phyloP scores from a whole-genome alignment of 2,797 vertebrate species.

The Iguana delicatissima region DNA sequence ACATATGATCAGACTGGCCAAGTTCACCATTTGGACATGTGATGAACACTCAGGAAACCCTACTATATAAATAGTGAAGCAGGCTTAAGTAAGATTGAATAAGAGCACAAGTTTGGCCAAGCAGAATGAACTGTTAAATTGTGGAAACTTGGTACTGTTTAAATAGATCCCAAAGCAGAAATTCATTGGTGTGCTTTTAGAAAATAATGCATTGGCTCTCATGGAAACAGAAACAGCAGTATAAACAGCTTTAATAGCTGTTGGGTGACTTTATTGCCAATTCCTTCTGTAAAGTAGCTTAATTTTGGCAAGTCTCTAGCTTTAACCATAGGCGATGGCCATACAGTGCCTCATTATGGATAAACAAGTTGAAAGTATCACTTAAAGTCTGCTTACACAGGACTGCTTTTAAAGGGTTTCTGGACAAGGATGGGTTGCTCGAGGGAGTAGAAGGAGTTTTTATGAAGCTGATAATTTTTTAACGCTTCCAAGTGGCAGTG shows the following conservation, averaged over 20 bases:
- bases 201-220: slow-evolving; percentile 42
- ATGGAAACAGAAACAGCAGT: slow-evolving; percentile 39
- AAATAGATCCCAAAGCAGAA: slow-evolving; percentile 16
- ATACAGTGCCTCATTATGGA: slow-evolving; percentile 35
- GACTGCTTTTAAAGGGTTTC: slow-evolving; percentile 8
- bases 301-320: slow-evolving; percentile 37
- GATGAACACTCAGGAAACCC: neutral
- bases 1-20: neutral
- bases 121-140: slow-evolving; percentile 15
- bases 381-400: slow-evolving; percentile 30
- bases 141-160: slow-evolving; percentile 30
- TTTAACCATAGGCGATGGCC: slow-evolving; percentile 53
- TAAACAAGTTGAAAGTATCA: slow-evolving; percentile 35
- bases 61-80: neutral
- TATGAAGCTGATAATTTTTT: neutral
- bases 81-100: neutral
- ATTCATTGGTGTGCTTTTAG: slow-evolving; percentile 55
- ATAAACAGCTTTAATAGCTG: slow-evolving; percentile 35
- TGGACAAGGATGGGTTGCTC: neutral
- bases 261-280: slow-evolving; percentile 37
- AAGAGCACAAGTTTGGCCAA: neutral
- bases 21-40: neutral
- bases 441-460: slow-evolving; percentile 1
- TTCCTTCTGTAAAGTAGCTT: slow-evolving; percentile 41
- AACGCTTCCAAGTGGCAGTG: slow-evolving; percentile 24